phyloP scores from a whole-genome alignment of 2,113 vertebrate genomes.

The Numenius arquata region DNA sequence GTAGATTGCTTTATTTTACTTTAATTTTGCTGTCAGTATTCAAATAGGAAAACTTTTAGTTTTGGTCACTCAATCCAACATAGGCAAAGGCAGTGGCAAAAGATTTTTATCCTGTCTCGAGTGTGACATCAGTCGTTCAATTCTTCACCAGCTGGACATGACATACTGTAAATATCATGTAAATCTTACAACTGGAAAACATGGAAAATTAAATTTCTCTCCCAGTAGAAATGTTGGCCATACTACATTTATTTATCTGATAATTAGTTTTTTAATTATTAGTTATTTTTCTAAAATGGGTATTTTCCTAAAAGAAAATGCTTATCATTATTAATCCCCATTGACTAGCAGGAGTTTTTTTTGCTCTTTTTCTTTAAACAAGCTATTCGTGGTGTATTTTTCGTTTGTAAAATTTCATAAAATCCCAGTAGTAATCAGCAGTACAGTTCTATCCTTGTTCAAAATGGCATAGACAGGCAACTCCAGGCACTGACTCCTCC shows the following conservation, averaged over 20 bases:
- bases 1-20: neutral
- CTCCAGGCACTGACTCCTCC: neutral
- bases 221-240: neutral
- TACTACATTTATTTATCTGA: neutral
- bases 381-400: neutral
- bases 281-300: neutral
- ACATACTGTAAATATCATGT: neutral
- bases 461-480: neutral
- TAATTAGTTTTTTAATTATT: too few species aligned
- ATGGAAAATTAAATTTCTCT: neutral
- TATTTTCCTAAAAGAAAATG: neutral
- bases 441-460: neutral
- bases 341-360: neutral
- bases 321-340: fast-evolving
- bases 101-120: neutral
- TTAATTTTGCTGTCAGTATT: neutral
- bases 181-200: neutral
- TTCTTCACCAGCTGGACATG: neutral
- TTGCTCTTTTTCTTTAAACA: neutral
- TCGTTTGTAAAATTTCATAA: neutral
- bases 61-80: neutral
- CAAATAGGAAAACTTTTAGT: neutral
- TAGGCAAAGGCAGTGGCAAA: neutral
- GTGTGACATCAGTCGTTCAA: neutral
- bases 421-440: neutral